Base-by-base conservation (phyloP, 2,888 invertebrate genomes). In the Platerodrilus igneus region DNA sequence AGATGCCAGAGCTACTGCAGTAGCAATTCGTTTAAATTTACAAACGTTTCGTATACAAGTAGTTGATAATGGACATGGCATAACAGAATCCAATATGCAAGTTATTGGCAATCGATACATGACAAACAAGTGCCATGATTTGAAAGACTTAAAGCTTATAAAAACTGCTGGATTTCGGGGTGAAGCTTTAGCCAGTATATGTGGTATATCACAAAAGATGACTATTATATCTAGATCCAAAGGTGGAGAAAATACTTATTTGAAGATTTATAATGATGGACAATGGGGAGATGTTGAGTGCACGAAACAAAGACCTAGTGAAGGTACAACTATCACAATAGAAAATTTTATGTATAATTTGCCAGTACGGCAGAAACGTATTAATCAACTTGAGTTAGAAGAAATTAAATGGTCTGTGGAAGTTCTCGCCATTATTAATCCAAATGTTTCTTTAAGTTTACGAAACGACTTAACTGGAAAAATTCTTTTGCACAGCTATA, bases 21-120 rank as follows among this genome's bases (percentile, higher is more conserved):
- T 89, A 38, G 84, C 83, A 11, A 71, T 87, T 33, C 71, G 85
- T 55, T 60, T 87, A 14, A 70, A 85, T 61, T 64, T 79, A 15
- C 59, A 68, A 37, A 71, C 75, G 44, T 74, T 73, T 53, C 73
- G 72, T 49, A 72, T 89, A 48, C 83, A 84, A 74, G 81, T 88
- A 4, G 72, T 86, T 21, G 89, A 89, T 60, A 86, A 88, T 70
- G 88, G 88, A 2, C 53, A 48, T 51, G 89, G 89, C 2, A 76
- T 89, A 17, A 52, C 66, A 2, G 63, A 68, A 51, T 56, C 65
- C 15, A 75, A 81, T 57, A 69, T 87, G 42, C 58, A 70, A 28
- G 47, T 66, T 14, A 57, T 84, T 29, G 86, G 83, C 8, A 63
- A 70, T 49, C 75, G 77, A 47, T 75, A 81, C 54, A 69, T 74